Evolutionary conservation across 1,140 invertebrate genomes (phyloP).

Genomic region (Drosophila lacertosa): DNA sequence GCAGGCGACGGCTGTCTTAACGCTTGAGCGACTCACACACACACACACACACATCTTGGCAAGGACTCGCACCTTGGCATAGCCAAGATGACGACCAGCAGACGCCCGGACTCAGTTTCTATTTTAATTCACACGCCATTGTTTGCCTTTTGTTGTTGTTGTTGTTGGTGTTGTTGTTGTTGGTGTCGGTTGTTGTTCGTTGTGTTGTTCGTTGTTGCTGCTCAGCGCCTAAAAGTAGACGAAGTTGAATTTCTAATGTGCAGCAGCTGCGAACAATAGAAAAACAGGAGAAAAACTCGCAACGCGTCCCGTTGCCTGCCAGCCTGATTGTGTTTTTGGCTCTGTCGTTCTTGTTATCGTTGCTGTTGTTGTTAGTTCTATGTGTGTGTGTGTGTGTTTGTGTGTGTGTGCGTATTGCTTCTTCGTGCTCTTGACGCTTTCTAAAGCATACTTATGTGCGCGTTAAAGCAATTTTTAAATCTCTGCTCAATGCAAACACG

Average conservation of each 20-base stretch:
- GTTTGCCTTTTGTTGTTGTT: conserved; percentile 41
- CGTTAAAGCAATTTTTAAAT: conserved; percentile 67
- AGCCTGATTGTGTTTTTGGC: conserved; percentile 70
- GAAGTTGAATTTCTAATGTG: conserved; percentile 80
- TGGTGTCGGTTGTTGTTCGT: conserved; percentile 26
- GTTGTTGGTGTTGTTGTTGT: conserved; percentile 22
- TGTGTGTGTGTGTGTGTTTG: conserved; percentile 8
- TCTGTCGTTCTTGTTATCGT: conserved; percentile 44
- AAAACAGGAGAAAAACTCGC: conserved; percentile 46
- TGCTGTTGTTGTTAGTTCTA: conserved; percentile 57
- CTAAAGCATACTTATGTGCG: conserved; percentile 56
- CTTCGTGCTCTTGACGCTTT: conserved; percentile 11
- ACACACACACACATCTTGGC: conserved; percentile 11
- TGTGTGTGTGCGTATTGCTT: conserved; percentile 7
- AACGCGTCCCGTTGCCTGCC: conserved; percentile 26
- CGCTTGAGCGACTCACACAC: conserved; percentile 64
- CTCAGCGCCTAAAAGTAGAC: conserved; percentile 76
- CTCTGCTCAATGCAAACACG: conserved; percentile 22
- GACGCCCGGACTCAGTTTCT: conserved; percentile 58
- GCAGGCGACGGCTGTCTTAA: conserved; percentile 37
- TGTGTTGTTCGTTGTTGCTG: conserved; percentile 23
- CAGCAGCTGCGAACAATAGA: conserved; percentile 79
- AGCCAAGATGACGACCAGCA: conserved; percentile 65
- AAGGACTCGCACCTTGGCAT: conserved; percentile 61
- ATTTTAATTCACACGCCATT: conserved; percentile 81